Evolutionary conservation across 2,888 invertebrate genomes (phyloP), one percentile per base, ranked within the genome.

Genomic region (Drosophila monieri): DNA sequence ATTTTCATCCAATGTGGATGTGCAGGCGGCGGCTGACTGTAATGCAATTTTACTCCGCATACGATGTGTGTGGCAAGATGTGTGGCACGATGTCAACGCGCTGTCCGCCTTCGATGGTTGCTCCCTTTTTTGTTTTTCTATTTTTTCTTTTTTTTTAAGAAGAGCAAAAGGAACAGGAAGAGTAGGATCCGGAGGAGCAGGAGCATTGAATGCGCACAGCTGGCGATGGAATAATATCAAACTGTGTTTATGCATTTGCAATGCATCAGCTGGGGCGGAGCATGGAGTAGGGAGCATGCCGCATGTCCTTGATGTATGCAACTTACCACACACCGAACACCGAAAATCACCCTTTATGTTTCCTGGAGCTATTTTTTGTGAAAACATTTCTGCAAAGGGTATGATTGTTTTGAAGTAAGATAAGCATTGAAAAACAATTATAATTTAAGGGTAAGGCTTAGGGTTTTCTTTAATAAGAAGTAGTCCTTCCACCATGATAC

Each of bases 161-260:
- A 21, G 10, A 27, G 32, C 1, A 69, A 32, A 6, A 18, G 43
- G 30, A 59, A 47, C 37, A 43, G 48, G 37, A 25, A 59, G 65
- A 64, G 48, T 10, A 9, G 41, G 10, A 10, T 39, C 15, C 41
- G 18, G 35, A n/a, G 35, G 14, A 35, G 61, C 67, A 64, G 48
- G 74, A 48, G 71, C 43, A 72, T 76, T 74, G 74, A 72, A 72
- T 77, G 84, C 68, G 86, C 84, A 49, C 81, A 81, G 78, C 81
- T 83, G 86, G 78, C 78, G 64, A 48, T 86, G 80, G 86, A 86
- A 83, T 83, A 86, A 83, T 78, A 86, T 86, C 78, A 84, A 80
- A 83, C 84, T 86, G 81, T 83, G 80, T 83, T 83, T 83, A 80
- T 83, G 85, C 84, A 83, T 83, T 86, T 80, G 71, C 84, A 77